Evolutionary conservation across 2,113 vertebrate species (phyloP).

Genomic region (Callipepla californica): DNA sequence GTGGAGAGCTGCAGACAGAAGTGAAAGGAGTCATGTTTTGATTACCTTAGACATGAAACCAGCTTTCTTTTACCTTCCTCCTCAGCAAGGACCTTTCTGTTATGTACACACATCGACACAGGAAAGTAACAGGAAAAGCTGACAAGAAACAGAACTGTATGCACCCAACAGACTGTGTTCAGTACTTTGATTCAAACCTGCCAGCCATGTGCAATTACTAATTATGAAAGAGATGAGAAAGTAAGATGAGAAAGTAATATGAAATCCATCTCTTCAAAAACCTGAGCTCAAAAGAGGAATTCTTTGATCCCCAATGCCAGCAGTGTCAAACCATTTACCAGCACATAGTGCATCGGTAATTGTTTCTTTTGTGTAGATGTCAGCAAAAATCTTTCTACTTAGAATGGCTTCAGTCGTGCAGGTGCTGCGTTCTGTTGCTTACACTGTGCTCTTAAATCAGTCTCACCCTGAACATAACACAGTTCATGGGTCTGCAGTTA

Average conservation of each 20-base stretch:
- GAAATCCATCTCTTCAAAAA: background rate
- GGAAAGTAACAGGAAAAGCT: background rate
- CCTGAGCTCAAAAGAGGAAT: background rate
- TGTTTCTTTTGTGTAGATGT: background rate
- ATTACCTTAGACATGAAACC: background rate
- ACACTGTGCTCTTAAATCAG: background rate
- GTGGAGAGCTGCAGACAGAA: background rate
- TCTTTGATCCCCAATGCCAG: background rate
- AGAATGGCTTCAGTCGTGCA: background rate
- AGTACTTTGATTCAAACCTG: background rate
- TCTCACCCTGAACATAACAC: accelerated
- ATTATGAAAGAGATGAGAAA: background rate
- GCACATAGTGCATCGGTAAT: background rate
- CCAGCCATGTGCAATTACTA: background rate
- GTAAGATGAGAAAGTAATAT: background rate
- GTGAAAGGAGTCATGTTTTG: background rate
- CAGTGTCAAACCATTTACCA: background rate
- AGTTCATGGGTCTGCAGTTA: background rate
- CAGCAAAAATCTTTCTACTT: background rate
- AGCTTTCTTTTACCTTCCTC: background rate
- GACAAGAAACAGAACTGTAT: accelerated
- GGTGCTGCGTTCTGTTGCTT: background rate
- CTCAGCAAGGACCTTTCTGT: background rate
- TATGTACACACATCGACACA: background rate
- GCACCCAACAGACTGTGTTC: background rate